Evolutionary conservation across 2,113 vertebrate genomes (phyloP).

Genomic region (Phoxinus phoxinus): DNA sequence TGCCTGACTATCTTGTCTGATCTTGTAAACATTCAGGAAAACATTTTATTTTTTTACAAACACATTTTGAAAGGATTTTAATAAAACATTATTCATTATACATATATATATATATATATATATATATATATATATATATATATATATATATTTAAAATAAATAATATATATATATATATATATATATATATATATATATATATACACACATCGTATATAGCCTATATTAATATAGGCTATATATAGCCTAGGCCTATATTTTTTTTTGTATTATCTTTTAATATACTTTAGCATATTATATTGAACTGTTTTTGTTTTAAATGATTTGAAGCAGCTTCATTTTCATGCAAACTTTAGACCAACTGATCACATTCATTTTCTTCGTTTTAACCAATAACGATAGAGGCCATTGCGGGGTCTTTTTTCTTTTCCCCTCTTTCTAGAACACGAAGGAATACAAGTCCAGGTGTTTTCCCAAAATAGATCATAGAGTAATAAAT

Average conservation of each 20-base stretch:
- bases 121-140: too few relatives aligned
- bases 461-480: not conserved
- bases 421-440: not conserved
- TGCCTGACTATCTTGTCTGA: not conserved
- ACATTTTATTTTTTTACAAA: not conserved
- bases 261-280: too few relatives aligned
- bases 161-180: too few relatives aligned
- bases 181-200: too few relatives aligned
- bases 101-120: too few relatives aligned
- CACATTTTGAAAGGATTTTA: not conserved
- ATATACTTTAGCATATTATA: not conserved
- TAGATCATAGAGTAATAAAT: too few relatives aligned
- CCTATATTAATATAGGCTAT: too few relatives aligned
- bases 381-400: not conserved
- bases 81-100: not conserved
- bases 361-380: not conserved
- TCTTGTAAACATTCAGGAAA: not conserved
- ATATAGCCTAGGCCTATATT: too few relatives aligned
- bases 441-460: not conserved
- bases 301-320: not conserved
- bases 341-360: not conserved
- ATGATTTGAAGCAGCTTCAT: not conserved
- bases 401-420: not conserved
- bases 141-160: too few relatives aligned
- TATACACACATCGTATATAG: too few relatives aligned